Evolutionary conservation across 2,113 vertebrate genomes (phyloP), one percentile per base, ranked within the genome.

Genomic region (Balaeniceps rex): DNA sequence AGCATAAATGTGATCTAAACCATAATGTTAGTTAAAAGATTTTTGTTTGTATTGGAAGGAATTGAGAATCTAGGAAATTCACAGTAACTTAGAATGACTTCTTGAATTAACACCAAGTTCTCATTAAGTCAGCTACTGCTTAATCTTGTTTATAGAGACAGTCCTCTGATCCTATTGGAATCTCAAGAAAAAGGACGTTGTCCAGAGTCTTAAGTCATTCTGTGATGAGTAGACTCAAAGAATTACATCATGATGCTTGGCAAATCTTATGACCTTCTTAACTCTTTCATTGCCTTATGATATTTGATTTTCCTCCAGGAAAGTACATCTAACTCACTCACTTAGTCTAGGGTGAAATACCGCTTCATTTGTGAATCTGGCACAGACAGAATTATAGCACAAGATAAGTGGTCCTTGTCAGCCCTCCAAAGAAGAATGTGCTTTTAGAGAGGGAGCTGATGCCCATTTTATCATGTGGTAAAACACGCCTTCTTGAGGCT

Each of bases 241-340:
- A 87, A 84, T 93, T 90, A 91, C 55, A 40, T 86, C 68, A 84
- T 49, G 52, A 78, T 70, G 44, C 36, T 61, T 68, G 26, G 19
- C 23, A 82, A 84, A 93, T 89, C 57, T 52, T 54, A 19, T 84
- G 68, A 84, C 60, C 52, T 91, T 91, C 60, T 96, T 95, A 96
- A 94, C 88, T 91, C 76, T 75, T 94, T 75, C 79, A 57, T 47
- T 88, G 47, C 76, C 71, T 87, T 87, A 34, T 42, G 38, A 87
- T 51, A 81, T 86, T 88, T 95, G 58, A 55, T 90, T 77, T 97
- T 94, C 60, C 40, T 78, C 15, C 36, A 64, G 71, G 46, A 88
- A 81, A 81, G 38, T 75, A 58, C 26, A 51, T 36, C 29, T 47
- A 86, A 55, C 38, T 93, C 49, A 52, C 49, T 61, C 40, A 68